A percentile compares a stretch with the other conserved stretches of the same genome.
These are phyloP conservation scores for Valencia hispanica DNA, from an alignment of 2,797 vertebrate genomes.

Conservation along the genomic window DNA sequence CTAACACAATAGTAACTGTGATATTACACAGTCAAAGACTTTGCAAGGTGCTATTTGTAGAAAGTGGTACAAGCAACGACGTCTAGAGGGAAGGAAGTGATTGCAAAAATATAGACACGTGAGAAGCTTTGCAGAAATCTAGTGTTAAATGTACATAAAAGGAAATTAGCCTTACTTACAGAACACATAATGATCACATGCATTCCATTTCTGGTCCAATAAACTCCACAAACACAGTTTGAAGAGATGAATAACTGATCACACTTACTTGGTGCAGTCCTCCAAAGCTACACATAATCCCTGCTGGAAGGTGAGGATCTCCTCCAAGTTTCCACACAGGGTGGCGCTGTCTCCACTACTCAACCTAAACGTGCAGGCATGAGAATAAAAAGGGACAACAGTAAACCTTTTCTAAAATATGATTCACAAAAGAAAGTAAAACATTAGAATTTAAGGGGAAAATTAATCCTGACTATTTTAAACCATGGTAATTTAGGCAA, in stretches of 20 bases:
- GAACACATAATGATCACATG: background rate
- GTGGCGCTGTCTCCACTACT: constrained; percentile 83
- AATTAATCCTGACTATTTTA: background rate
- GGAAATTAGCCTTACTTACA: background rate
- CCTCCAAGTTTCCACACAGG: constrained; percentile 93
- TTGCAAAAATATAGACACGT: constrained; percentile 23
- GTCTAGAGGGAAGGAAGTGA: constrained; percentile 28
- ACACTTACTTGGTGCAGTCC: constrained; percentile 93
- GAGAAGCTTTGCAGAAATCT: background rate
- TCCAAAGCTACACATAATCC: constrained; percentile 90
- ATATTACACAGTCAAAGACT: background rate
- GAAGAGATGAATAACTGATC: background rate
- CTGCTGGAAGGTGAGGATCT: constrained; percentile 94
- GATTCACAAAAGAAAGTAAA: background rate
- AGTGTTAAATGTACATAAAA: background rate
- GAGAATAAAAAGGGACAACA: background rate
- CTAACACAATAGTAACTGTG: background rate
- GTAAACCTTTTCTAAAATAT: background rate
- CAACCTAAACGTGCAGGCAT: constrained; percentile 77
- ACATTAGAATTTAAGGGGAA: background rate
- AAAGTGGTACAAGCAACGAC: background rate
- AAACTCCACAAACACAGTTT: background rate
- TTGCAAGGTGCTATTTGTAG: background rate
- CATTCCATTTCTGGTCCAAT: background rate
- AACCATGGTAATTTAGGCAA: background rate